These are phyloP conservation scores for Anolis sagrei DNA, from an alignment of 2,113 vertebrate genomes.

Conservation along the genomic window DNA sequence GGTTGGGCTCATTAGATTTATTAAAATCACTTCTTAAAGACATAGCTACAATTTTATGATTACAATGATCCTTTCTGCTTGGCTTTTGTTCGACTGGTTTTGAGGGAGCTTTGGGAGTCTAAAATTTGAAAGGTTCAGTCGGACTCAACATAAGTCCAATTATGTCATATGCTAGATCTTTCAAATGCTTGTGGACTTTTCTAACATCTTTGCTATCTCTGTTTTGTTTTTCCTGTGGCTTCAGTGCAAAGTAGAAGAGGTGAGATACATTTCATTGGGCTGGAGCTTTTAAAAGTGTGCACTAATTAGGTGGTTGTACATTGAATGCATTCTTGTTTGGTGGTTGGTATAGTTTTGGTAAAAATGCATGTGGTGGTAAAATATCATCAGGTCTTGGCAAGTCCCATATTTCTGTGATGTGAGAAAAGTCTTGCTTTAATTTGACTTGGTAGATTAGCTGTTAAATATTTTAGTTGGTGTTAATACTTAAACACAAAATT, in stretches of 20 bases:
- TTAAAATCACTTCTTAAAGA: background rate
- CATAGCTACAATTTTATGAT: background rate
- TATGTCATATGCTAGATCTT: constrained; percentile 10
- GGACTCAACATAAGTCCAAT: background rate
- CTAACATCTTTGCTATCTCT: constrained; percentile 78
- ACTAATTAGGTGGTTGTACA: constrained; percentile 9
- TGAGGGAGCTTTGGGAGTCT: background rate
- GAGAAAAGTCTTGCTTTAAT: background rate
- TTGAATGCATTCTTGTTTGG: constrained; percentile 33
- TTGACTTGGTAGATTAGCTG: background rate
- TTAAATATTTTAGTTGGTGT: background rate
- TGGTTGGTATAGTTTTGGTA: constrained; percentile 19
- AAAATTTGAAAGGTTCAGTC: background rate
- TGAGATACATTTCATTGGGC: constrained; percentile 78
- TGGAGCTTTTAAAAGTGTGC: constrained; percentile 10
- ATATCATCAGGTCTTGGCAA: background rate
- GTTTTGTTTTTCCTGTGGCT: constrained; percentile 78
- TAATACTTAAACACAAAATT: background rate
- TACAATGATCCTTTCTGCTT: background rate
- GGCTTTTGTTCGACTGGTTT: background rate
- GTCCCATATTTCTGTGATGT: background rate
- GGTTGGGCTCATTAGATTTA: background rate
- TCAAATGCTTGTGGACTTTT: constrained; percentile 52
- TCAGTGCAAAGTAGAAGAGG: constrained; percentile 99
- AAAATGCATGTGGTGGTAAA: constrained; percentile 19